A percentile compares a stretch with the other conserved stretches of the same genome.
Conservation (phyloP, 1,140 invertebrate species). For the Brachystomella parvula region DNA sequence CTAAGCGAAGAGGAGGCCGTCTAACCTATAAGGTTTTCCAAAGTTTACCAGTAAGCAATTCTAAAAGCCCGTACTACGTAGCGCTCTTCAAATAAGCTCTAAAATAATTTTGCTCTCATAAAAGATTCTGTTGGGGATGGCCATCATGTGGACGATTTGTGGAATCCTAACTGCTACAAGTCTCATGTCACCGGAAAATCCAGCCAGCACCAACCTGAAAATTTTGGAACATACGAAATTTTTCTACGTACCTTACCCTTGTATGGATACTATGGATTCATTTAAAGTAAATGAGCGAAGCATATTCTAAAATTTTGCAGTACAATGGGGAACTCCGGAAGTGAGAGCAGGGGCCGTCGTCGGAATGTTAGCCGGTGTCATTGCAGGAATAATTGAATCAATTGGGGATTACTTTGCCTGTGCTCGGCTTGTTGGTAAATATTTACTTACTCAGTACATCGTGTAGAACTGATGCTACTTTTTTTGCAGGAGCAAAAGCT, state of each 20-base stretch:
- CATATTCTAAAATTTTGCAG: constrained; percentile 41
- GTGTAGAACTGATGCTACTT: neutral
- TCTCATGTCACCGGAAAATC: constrained; percentile 56
- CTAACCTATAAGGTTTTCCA: constrained; percentile 40
- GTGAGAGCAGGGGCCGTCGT: constrained; percentile 62
- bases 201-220: constrained; percentile 60
- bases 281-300: neutral
- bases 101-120: neutral
- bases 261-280: constrained; percentile 38
- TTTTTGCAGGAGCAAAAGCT: constrained; percentile 8
- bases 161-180: constrained; percentile 60
- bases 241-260: constrained; percentile 59
- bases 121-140: constrained; percentile 69
- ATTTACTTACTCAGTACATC: neutral
- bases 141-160: constrained; percentile 69
- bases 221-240: constrained; percentile 66
- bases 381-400: constrained; percentile 76
- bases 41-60: constrained; percentile 31
- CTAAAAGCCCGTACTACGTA: no score
- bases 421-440: constrained; percentile 63
- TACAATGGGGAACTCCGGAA: constrained; percentile 76
- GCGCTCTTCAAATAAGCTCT: no score
- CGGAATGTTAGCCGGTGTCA: constrained; percentile 71
- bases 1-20: constrained; percentile 40
- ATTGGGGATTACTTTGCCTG: constrained; percentile 81